These are phyloP conservation scores for Ceratina australensis DNA, from an alignment of 1,140 invertebrate genomes.

Conservation along the genomic window DNA sequence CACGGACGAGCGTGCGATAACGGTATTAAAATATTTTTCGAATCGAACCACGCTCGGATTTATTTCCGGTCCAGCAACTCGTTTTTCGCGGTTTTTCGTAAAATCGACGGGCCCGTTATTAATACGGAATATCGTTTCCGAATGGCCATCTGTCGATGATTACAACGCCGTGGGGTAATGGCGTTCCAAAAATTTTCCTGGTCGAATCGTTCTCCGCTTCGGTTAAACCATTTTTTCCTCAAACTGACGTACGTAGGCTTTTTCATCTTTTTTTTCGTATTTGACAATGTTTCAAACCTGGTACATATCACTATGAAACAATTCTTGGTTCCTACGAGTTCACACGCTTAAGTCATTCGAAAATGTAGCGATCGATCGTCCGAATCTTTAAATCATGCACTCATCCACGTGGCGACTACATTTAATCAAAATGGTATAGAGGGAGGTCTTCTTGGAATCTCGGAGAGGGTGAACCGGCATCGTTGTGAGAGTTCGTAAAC, in stretches of 20 bases:
- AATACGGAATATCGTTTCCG: constrained; percentile 15
- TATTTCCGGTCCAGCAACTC: constrained; percentile 42
- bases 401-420: background rate
- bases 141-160: constrained; percentile 11
- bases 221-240: background rate
- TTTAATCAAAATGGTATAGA: background rate
- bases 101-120: constrained; percentile 29
- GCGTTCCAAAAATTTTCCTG: constrained; percentile 1
- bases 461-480: background rate
- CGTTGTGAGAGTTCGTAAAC: background rate
- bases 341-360: too few relatives aligned
- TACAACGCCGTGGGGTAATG: constrained; percentile 26
- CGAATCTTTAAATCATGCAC: background rate
- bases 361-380: too few relatives aligned
- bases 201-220: background rate
- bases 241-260: background rate
- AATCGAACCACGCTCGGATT: constrained; percentile 26
- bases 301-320: too few relatives aligned
- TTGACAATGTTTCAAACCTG: background rate
- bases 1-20: background rate
- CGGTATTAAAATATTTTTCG: constrained; percentile 36
- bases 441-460: background rate
- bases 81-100: constrained; percentile 40
- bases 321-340: too few relatives aligned
- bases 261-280: background rate